A percentile compares a stretch with the other conserved stretches of the same genome.
phyloP scores from a whole-genome alignment of 2,113 vertebrate species.

The Megaptera novaeangliae region DNA sequence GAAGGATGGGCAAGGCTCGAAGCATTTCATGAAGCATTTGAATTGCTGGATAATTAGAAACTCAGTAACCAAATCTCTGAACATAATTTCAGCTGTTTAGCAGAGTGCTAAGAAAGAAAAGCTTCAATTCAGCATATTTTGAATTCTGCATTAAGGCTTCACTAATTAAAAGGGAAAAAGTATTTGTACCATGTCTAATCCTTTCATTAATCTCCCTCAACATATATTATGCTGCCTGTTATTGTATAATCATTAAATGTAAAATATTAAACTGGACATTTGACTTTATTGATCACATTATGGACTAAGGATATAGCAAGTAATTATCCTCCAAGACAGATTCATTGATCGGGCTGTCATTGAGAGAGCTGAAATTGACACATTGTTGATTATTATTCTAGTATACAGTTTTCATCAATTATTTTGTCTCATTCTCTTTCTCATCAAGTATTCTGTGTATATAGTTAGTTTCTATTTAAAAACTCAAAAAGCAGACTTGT shows the following conservation, averaged over 20 bases:
- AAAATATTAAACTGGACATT: conserved; percentile 87
- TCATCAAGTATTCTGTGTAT: not conserved
- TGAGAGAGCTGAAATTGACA: conserved; percentile 84
- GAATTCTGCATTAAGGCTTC: conserved; percentile 51
- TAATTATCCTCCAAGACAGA: conserved; percentile 90
- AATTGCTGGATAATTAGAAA: conserved; percentile 49
- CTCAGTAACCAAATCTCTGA: conserved; percentile 52
- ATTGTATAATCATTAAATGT: conserved; percentile 80
- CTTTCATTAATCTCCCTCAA: conserved; percentile 62
- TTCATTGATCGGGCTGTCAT: conserved; percentile 87
- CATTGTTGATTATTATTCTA: conserved; percentile 83
- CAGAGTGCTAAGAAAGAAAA: not conserved
- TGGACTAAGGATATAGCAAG: conserved; percentile 85
- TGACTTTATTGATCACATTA: conserved; percentile 92
- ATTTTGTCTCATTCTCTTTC: conserved; percentile 28
- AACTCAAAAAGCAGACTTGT: not conserved
- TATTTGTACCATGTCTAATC: conserved; percentile 43
- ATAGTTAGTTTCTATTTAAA: not conserved
- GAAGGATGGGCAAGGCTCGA: not conserved
- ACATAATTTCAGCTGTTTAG: conserved; percentile 44
- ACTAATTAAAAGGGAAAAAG: conserved; percentile 63
- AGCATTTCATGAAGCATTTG: not conserved
- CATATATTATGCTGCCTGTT: conserved; percentile 59
- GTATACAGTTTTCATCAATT: conserved; percentile 69
- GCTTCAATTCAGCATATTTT: conserved; percentile 23